These are phyloP conservation scores for Dryas iulia DNA, from an alignment of 1,140 invertebrate genomes.

Conservation along the genomic window DNA sequence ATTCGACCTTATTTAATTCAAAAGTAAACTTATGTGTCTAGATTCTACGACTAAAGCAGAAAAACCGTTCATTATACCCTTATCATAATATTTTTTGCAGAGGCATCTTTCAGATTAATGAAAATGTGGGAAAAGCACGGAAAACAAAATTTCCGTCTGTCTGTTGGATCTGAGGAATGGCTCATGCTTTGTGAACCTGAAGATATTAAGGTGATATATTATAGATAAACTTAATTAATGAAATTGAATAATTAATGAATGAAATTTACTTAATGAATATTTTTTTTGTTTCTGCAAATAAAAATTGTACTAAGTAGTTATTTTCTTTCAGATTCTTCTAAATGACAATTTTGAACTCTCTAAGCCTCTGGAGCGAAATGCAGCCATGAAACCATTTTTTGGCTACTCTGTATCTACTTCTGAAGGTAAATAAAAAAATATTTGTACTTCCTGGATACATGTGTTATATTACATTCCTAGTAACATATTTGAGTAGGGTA, in stretches of 20 bases:
- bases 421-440: conserved; percentile 34
- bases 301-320: too few relatives aligned
- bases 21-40: too few relatives aligned
- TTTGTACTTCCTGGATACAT: too few relatives aligned
- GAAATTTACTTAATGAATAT: too few relatives aligned
- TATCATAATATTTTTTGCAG: conserved; percentile 15
- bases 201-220: conserved; percentile 35
- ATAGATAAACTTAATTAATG: not conserved
- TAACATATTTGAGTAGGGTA: too few relatives aligned
- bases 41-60: too few relatives aligned
- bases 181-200: conserved; percentile 37
- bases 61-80: too few relatives aligned
- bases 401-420: conserved; percentile 47
- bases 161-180: conserved; percentile 41
- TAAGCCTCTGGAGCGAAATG: conserved; percentile 46
- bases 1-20: not conserved
- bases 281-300: too few relatives aligned
- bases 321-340: conserved; percentile 34
- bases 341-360: conserved; percentile 38
- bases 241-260: too few relatives aligned
- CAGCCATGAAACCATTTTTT: conserved; percentile 47
- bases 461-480: too few relatives aligned
- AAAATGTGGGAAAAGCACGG: conserved; percentile 40
- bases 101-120: conserved; percentile 33
- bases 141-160: conserved; percentile 40